Evolutionary conservation across 2,797 vertebrate genomes (phyloP).

Genomic region (Melanotaenia boesemani): DNA sequence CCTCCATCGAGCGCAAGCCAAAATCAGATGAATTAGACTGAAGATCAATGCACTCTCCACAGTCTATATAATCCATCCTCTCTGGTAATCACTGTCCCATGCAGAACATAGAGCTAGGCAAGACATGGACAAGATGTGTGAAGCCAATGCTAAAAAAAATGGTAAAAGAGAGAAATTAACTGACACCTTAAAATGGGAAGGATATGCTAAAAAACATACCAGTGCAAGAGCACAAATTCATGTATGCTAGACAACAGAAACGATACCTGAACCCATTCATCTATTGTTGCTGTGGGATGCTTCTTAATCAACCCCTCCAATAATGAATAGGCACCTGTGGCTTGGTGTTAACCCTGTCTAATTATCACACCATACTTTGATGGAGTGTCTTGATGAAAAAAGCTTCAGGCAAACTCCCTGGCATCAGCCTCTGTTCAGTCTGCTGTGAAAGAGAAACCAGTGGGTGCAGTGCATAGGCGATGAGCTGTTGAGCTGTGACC

Average conservation of each 20-base stretch:
- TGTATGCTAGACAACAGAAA: slow-evolving; percentile 3
- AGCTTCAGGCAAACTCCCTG: slow-evolving; percentile 63
- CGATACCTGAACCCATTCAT: slow-evolving; percentile 20
- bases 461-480: slow-evolving; percentile 32
- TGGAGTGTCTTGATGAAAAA: slow-evolving; percentile 65
- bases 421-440: slow-evolving; percentile 45
- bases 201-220: slow-evolving; percentile 36
- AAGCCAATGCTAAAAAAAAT: slow-evolving; percentile 14
- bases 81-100: slow-evolving; percentile 67
- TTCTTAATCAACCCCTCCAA: slow-evolving; percentile 47
- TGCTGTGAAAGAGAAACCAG: slow-evolving; percentile 54
- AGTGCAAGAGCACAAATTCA: slow-evolving; percentile 17
- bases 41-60: slow-evolving; percentile 66
- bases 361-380: slow-evolving; percentile 67
- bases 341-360: slow-evolving; percentile 69
- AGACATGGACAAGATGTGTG: slow-evolving; percentile 35
- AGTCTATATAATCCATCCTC: slow-evolving; percentile 69
- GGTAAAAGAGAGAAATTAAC: slow-evolving; percentile 47
- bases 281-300: slow-evolving; percentile 31
- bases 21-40: slow-evolving; percentile 69
- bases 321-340: slow-evolving; percentile 65
- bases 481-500: slow-evolving; percentile 56
- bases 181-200: slow-evolving; percentile 36
- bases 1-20: slow-evolving; percentile 49
- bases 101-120: slow-evolving; percentile 50